Conservation (phyloP, 2,797 vertebrate genomes). For the Ctenopoma multispine region DNA sequence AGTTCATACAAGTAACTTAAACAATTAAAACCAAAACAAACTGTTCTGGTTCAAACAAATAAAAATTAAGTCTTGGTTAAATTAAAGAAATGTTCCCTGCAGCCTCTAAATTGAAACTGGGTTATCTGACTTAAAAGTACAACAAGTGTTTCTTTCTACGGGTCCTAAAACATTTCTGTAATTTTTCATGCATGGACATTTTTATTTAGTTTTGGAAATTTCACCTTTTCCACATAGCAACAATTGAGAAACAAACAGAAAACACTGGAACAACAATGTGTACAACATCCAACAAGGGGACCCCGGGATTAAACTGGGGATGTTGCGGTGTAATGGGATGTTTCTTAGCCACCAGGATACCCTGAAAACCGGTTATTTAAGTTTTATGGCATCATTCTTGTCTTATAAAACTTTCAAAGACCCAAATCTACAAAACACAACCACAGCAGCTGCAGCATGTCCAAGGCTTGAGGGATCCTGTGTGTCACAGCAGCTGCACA, state of each 20-base stretch:
- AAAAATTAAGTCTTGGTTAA: not conserved
- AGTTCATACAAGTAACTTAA: no score
- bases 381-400: slow-evolving; percentile 13
- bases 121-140: not conserved
- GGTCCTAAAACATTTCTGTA: not conserved
- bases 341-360: not conserved
- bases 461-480: slow-evolving; percentile 24
- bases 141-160: not conserved
- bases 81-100: not conserved
- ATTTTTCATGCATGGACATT: not conserved
- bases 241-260: not conserved
- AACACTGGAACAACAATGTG: not conserved
- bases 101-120: not conserved
- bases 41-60: not conserved
- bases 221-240: not conserved
- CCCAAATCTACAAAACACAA: slow-evolving; percentile 9
- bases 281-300: not conserved
- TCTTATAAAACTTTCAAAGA: slow-evolving; percentile 38
- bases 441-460: slow-evolving; percentile 14
- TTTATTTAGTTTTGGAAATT: not conserved
- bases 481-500: slow-evolving; percentile 17
- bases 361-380: slow-evolving; percentile 1
- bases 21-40: not conserved
- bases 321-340: not conserved
- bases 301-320: not conserved